Conservation (phyloP, 2,113 vertebrate species). For the Coracopsis vasa region DNA sequence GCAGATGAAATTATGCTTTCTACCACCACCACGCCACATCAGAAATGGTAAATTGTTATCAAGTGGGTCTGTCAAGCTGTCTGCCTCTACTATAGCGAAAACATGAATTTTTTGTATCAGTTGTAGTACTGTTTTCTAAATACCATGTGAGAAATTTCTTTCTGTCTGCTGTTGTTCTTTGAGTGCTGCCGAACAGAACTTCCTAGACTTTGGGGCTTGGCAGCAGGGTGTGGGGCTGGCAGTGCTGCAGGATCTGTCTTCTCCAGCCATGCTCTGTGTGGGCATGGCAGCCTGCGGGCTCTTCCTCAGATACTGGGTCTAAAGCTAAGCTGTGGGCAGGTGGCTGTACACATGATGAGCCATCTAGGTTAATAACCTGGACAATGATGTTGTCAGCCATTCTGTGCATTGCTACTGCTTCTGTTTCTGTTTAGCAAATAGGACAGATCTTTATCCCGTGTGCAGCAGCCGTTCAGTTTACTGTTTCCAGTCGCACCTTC, state of each 20-base stretch:
- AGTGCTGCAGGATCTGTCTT: background rate
- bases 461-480: background rate
- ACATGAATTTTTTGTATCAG: background rate
- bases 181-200: background rate
- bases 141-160: background rate
- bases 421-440: background rate
- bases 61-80: background rate
- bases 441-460: background rate
- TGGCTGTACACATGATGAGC: background rate
- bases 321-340: background rate
- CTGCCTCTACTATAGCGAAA: background rate
- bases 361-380: background rate
- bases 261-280: background rate
- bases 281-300: rapidly evolving
- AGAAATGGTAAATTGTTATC: conserved; percentile 33
- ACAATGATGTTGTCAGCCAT: background rate
- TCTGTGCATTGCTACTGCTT: background rate
- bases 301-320: background rate
- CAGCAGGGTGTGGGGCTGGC: background rate
- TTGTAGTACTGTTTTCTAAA: background rate
- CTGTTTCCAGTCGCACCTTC: background rate
- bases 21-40: background rate
- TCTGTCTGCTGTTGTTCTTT: background rate
- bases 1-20: conserved; percentile 56
- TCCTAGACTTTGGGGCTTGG: background rate